Conservation (phyloP, 2,888 invertebrate genomes). For the Pycnomerus fuliginosus region DNA sequence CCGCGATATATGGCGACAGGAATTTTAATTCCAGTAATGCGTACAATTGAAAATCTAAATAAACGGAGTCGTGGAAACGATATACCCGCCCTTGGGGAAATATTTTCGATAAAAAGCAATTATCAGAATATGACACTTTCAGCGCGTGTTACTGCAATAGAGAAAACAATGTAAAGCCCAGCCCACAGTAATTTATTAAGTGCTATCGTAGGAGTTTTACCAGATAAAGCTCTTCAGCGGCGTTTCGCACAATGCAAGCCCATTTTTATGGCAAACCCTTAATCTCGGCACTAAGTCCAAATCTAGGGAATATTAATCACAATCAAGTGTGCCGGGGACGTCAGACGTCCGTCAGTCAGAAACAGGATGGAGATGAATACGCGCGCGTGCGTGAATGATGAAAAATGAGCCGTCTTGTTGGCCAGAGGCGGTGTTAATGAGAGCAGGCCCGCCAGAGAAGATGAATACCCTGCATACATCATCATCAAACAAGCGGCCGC, state of each 20-base stretch:
- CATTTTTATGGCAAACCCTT: conserved; percentile 35
- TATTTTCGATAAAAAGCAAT: too few relatives aligned
- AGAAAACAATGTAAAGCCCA: too few relatives aligned
- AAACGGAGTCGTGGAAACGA: neutral
- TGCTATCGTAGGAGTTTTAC: conserved; percentile 7
- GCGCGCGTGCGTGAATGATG: conserved; percentile 43
- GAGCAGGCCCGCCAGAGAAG: conserved; percentile 35
- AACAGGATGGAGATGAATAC: conserved; percentile 39
- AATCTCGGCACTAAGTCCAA: conserved; percentile 39
- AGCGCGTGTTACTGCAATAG: neutral
- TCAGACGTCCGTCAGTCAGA: conserved; percentile 40
- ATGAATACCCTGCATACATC: conserved; percentile 35
- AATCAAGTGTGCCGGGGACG: conserved; percentile 41
- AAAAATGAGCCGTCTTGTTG: conserved; percentile 46
- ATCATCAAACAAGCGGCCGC: conserved; percentile 31
- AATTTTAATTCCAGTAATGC: conserved; percentile 1
- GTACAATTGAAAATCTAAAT: neutral
- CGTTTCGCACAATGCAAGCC: conserved; percentile 25
- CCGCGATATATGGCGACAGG: neutral
- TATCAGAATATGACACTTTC: too few relatives aligned
- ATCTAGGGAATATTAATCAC: conserved; percentile 47
- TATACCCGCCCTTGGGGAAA: too few relatives aligned
- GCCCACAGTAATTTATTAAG: conserved; percentile 8
- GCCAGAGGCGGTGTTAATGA: conserved; percentile 45
- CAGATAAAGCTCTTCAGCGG: conserved; percentile 16